Evolutionary conservation across 2,888 invertebrate genomes (phyloP), one percentile per base, ranked within the genome.

Genomic region (Cheiracanthium punctorium): DNA sequence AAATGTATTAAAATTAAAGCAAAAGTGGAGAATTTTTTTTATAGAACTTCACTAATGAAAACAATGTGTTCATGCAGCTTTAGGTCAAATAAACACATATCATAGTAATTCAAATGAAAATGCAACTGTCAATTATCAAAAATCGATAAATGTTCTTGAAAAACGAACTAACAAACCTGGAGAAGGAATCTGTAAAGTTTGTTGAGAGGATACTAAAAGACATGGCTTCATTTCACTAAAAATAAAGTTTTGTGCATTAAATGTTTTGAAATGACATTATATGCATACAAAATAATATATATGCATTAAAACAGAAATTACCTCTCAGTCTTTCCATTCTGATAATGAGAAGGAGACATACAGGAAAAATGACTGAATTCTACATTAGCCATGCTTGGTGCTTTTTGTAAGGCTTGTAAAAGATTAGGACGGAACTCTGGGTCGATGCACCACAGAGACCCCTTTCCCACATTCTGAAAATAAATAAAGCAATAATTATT

Each of bases 361-460:
- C 64, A 80, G 20, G 80, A 70, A 20, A 79, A 79, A 28, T 86
- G 70, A 43, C 80, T 86, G 65, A 86, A 86, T 48, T 86, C 85
- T 37, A 86, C 70, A 80, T 86, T 86, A 41, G 80, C 82, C 82
- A 82, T 82, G 52, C 84, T 92, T 0, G 97, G 97, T 41, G 97
- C 96, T 87, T 97, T 95, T 80, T 96, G 95, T 88, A 98, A 93
- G 2, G 97, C 97, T 93, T 98, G 96, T 89, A 96, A 93, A 88
- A 96, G 93, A 91, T 97, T 97, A 81, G 96, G 96, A 89, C 97
- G 94, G 92, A 96, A 97, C 89, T 96, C 95, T 8, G 96, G 96
- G 91, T 98, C 98, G 2, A 98, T 97, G 90, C 97, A 97, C 98
- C 98, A 98, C 82, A 98, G 92, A 0, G 98, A 98, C 67, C 98